Conservation (phyloP, 2,888 invertebrate genomes). For the Andrena dorsata region DNA sequence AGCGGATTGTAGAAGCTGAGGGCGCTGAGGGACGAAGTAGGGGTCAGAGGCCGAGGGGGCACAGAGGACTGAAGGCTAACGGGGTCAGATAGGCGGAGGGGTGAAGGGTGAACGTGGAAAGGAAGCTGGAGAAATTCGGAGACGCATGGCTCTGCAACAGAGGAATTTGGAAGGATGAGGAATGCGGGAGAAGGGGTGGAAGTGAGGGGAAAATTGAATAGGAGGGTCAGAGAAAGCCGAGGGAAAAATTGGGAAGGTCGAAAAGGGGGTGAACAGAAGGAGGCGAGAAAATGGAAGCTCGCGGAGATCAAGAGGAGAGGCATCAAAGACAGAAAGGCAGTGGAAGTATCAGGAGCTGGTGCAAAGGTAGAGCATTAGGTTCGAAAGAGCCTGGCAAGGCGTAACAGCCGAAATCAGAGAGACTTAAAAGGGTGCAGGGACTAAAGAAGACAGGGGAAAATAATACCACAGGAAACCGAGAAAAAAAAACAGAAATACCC, state of each 20-base stretch:
- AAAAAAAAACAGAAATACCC: not conserved
- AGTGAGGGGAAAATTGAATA: not conserved
- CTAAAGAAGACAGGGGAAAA: not conserved
- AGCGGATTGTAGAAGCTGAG: not conserved
- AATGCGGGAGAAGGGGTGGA: not conserved
- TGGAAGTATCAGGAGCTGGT: not conserved
- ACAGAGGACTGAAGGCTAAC: not conserved
- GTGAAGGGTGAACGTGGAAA: not conserved
- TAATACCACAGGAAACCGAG: not conserved
- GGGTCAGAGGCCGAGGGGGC: not conserved
- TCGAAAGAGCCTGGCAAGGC: not conserved
- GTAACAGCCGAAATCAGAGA: not conserved
- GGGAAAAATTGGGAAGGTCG: not conserved
- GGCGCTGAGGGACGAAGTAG: not conserved
- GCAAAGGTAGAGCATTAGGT: not conserved
- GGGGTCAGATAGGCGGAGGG: not conserved
- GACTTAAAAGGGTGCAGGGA: slow-evolving; percentile 8
- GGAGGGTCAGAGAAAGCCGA: not conserved
- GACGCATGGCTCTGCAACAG: not conserved
- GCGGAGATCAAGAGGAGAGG: not conserved
- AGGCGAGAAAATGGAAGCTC: not conserved
- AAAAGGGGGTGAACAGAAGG: slow-evolving; percentile 4
- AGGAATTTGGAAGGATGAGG: not conserved
- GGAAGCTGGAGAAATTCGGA: not conserved
- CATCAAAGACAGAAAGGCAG: not conserved